Evolutionary conservation across 2,113 vertebrate species (phyloP), one percentile per base, ranked within the genome.

Genomic region (Burhinus oedicnemus): DNA sequence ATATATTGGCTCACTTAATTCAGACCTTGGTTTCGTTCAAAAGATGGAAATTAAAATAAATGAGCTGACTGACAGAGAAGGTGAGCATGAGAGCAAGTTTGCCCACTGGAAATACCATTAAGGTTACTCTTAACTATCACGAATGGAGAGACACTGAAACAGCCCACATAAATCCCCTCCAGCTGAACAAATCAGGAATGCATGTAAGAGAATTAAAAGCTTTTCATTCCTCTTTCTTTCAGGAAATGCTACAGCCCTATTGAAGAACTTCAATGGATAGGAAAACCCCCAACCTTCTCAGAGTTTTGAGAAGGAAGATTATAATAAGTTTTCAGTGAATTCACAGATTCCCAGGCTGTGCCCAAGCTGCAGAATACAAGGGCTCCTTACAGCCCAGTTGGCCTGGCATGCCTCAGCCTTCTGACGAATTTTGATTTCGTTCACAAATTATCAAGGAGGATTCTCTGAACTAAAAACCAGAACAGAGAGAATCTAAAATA

Each of bases 21-120:
- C 81, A 91, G 65, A 87, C 32, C 27, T 82, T 69, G 82, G 54
- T 89, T 95, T 93, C 57, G 20, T 91, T 94, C 87, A 80, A 86
- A 71, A 86, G 92, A 79, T 60, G 84, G 69, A 54, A 55, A 95
- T 89, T 58, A 91, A 94, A 97, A 90, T 70, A 96, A 93, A 86
- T 90, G 87, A 97, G 70, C 60, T 89, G 54, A 88, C 72, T 93
- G 90, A 79, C 85, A 83, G 84, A 92, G 74, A 93, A 87, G 85
- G 51, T 66, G 60, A 79, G 21, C 58, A 20, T 16, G 42, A 86
- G 32, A 88, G 83, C 44, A 91, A 57, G 66, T 69, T 6, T 91
- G 25, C 32, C 40, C 64, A 76, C 85, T 61, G 74, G 78, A 90
- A 95, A 42, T 76, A 95, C 71, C 71, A 77, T 55, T 96, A 77